These are phyloP conservation scores for Mycetomoellerius zeteki DNA, from an alignment of 1,140 invertebrate genomes.

Conservation along the genomic window DNA sequence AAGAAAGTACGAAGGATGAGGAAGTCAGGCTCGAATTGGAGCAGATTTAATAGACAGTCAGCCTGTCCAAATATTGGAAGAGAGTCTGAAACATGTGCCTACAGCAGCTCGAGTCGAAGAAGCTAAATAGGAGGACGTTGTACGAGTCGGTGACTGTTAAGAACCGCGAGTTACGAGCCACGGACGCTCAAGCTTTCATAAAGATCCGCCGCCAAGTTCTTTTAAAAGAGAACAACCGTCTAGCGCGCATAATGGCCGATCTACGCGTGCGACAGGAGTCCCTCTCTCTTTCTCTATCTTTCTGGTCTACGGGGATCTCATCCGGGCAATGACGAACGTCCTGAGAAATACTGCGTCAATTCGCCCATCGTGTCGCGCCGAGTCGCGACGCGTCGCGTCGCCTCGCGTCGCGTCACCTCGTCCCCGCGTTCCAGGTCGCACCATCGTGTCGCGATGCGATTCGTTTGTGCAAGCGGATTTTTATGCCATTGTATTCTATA, in stretches of 20 bases:
- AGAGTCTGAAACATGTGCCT: conserved; percentile 11
- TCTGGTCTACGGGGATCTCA: conserved; percentile 49
- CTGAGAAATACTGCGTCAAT: conserved; percentile 56
- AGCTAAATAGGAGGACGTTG: conserved; percentile 49
- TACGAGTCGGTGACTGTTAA: conserved; percentile 26
- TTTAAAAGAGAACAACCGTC: conserved; percentile 77
- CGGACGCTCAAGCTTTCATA: conserved; percentile 66
- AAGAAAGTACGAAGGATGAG: not conserved
- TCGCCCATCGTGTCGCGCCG: conserved; percentile 14
- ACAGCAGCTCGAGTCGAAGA: not conserved
- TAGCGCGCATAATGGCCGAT: conserved; percentile 72
- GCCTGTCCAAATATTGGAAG: conserved; percentile 28
- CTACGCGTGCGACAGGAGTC: conserved; percentile 45
- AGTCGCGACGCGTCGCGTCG: conserved; percentile 49
- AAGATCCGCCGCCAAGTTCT: conserved; percentile 77
- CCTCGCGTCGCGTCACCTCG: conserved; percentile 28
- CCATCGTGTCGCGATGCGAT: conserved; percentile 41
- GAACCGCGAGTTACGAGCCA: conserved; percentile 67
- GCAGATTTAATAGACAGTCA: conserved; percentile 19
- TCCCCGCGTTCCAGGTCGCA: not conserved
- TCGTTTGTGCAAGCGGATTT: conserved; percentile 37
- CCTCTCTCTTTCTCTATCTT: conserved; percentile 28
- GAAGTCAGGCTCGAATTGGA: conserved; percentile 4
- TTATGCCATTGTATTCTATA: conserved; percentile 18
- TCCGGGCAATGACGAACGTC: conserved; percentile 66